Base-by-base conservation (phyloP, 2,888 invertebrate species). In the Phaonia tiefii region DNA sequence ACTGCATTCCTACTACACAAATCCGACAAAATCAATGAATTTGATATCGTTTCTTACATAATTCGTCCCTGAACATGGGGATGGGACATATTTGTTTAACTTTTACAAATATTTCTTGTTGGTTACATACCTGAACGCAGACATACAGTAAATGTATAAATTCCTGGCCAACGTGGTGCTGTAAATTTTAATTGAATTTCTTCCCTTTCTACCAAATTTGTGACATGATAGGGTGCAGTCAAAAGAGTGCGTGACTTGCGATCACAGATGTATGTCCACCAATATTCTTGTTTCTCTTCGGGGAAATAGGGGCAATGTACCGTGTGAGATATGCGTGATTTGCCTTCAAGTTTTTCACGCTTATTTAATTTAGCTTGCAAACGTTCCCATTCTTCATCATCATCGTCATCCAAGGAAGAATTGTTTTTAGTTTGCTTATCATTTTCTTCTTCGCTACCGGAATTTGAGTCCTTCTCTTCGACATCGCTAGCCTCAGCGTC, bases 241-340 rank as follows among this genome's bases (percentile, higher is more conserved):
- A 99, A 93, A 86, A 99, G 92, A 82, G 96, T 95, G 89, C 95
- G 95, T 84, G 96, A 96, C 91, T 98, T 99, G 86, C 97, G 94
- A 92, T 99, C 99, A 91, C 97, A 96, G 86, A 99, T 96, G 91
- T 99, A 99, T 84, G 99, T 95, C 99, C 99, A 99, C 99, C 99
- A 99, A 92, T 96, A 99, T 91, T 99, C 99, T 90, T 98, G 98
- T 90, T 99, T 98, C 84, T 96, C 96, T 91, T 95, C 95, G 3
- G 99, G 98, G 91, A 96, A 99, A 90, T 95, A 95, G 0, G 99
- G 99, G 91, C 98, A 97, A 91, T 99, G 99, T 26, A 99, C 99
- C n/a, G 95, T 93, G 90, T 99, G 99, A 13, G 99, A 99, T 85
- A 95, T 93, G 91, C 98, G 97, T 60, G 97, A 97, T 88, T 97